Conservation (phyloP, 2,888 invertebrate species). For the Perdita meconis region DNA sequence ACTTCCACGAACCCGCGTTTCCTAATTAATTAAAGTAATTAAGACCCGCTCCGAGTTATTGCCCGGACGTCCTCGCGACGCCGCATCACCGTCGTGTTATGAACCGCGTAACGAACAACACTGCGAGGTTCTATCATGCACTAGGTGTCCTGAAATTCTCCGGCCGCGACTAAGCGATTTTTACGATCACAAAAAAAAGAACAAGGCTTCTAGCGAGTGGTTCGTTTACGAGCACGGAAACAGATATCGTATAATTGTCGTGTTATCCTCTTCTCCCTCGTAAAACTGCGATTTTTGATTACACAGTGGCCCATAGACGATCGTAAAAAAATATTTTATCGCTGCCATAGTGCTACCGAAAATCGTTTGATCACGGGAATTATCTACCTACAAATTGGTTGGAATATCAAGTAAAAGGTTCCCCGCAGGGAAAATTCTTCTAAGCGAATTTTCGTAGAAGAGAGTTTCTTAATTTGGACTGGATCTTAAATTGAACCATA, state of each 20-base stretch:
- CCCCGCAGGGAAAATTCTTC: too few relatives aligned
- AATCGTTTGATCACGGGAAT: not conserved
- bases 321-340: conserved; percentile 15
- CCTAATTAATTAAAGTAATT: conserved; percentile 83
- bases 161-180: not conserved
- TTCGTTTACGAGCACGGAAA: not conserved
- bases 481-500: too few relatives aligned
- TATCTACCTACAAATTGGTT: not conserved
- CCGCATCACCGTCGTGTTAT: conserved; percentile 67
- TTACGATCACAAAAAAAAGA: conserved; percentile 1
- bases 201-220: not conserved
- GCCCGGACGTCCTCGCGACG: conserved; percentile 68
- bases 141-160: conserved; percentile 21
- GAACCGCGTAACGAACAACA: conserved; percentile 71
- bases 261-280: not conserved
- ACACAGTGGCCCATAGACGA: not conserved
- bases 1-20: conserved; percentile 79
- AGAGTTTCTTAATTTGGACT: too few relatives aligned
- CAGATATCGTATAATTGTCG: conserved; percentile 21
- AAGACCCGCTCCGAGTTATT: conserved; percentile 79
- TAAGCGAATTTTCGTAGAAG: too few relatives aligned
- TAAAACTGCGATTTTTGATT: not conserved
- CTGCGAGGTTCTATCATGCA: conserved; percentile 51
- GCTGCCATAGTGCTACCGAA: not conserved
- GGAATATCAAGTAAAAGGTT: not conserved